phyloP scores from a whole-genome alignment of 2,113 vertebrate genomes.

The Nannobrachium achirus region DNA sequence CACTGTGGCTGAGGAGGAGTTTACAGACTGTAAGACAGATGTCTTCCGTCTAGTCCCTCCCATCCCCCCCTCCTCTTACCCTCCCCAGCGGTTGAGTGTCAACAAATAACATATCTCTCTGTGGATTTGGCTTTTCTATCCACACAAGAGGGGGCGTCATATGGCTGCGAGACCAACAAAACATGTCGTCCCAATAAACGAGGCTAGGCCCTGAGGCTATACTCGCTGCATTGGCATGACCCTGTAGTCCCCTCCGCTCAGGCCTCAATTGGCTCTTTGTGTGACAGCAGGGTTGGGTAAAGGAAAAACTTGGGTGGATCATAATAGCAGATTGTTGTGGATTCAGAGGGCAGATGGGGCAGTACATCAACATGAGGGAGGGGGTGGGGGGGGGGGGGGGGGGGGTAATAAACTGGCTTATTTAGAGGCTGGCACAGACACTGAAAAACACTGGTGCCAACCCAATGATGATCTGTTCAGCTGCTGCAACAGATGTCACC shows the following conservation, averaged over 20 bases:
- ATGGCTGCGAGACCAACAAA: conserved; percentile 53
- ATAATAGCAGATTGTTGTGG: conserved; percentile 65
- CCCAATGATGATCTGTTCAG: conserved; percentile 32
- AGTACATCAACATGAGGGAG: conserved; percentile 47
- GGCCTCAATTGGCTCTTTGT: conserved; percentile 72
- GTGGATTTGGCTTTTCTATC: conserved; percentile 43
- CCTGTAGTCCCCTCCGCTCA: conserved; percentile 43
- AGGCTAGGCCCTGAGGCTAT: conserved; percentile 37
- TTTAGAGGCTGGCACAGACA: conserved; percentile 48
- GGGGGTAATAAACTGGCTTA: conserved; percentile 61
- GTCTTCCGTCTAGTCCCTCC: conserved; percentile 18
- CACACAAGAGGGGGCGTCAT: conserved; percentile 31
- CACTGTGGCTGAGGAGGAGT: conserved; percentile 31
- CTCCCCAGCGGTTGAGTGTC: conserved; percentile 33
- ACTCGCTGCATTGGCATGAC: conserved; percentile 42
- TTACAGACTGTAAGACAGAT: conserved; percentile 55
- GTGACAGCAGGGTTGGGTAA: conserved; percentile 18
- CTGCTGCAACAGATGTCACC: conserved; percentile 54
- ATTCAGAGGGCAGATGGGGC: conserved; percentile 56
- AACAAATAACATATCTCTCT: conserved; percentile 42
- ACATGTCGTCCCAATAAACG: conserved; percentile 55
- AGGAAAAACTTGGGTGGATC: conserved; percentile 38
- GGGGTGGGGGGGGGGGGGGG: conserved; percentile 16
- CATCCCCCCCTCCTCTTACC: conserved; percentile 8
- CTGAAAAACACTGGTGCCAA: conserved; percentile 37